Base-by-base conservation (phyloP, 2,113 vertebrate genomes). In the Amblyopsis rosae region DNA sequence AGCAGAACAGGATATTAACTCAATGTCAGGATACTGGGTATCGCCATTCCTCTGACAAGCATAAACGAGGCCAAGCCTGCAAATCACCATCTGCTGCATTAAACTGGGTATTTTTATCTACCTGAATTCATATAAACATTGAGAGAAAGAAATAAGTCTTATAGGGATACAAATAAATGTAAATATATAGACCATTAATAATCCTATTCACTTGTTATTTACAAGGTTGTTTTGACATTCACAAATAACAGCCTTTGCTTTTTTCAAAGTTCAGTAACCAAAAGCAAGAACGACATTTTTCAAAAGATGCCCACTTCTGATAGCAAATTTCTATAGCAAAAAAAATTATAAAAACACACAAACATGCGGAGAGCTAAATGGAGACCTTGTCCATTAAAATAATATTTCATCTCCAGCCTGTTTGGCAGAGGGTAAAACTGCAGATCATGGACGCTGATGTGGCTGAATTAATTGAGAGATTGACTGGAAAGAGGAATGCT, bases 21-120 rank as follows among this genome's bases (percentile, higher is more conserved):
- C 11, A 67, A 13, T 60, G 54, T 9, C 13, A n/a, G 41, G 53
- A 65, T 50, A 64, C 57, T 67, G 67, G 67, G 69, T 75, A 79
- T 82, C 66, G 83, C 57, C 26, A 78, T 84, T 82, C 79, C 16
- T 75, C 69, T 75, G 67, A 59, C 61, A 75, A 65, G 56, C 74
- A 54, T 66, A 50, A 59, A 16, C 48, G 62, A 72, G 70, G 60
- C 49, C 70, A 70, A 70, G 62, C 77, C 71, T 73, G 82, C 72
- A 88, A 84, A 83, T 75, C 73, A 58, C 85, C 87, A 89, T 89
- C 85, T 88, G 88, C 70, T 77, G 56, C 53, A 81, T 83, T 86
- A 69, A 77, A 70, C 75, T 85, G 77, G 79, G 84, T 69, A 76
- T 70, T 77, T 60, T 72, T 65, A 72, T 72, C 33, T 64, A 3